A percentile compares a stretch with the other conserved stretches of the same genome.
These are phyloP conservation scores for Habropoda laboriosa DNA, from an alignment of 1,140 invertebrate species.

Conservation along the genomic window DNA sequence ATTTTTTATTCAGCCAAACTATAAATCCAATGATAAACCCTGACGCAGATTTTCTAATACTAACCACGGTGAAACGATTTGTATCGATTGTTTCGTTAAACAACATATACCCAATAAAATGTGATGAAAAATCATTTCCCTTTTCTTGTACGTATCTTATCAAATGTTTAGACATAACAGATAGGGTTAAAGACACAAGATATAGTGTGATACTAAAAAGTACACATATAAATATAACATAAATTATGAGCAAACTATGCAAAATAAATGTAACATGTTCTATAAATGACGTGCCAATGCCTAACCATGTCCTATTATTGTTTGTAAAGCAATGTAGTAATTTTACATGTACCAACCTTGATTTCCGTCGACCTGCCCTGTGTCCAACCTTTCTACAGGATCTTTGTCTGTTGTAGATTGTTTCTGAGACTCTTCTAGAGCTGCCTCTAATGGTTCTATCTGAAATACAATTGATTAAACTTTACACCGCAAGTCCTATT, in stretches of 20 bases:
- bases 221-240: background rate
- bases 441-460: constrained; percentile 75
- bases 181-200: background rate
- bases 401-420: constrained; percentile 64
- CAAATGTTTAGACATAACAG: background rate
- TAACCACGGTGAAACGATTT: background rate
- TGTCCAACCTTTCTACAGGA: constrained; percentile 66
- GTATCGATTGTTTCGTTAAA: background rate
- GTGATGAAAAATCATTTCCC: background rate
- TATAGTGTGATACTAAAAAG: background rate
- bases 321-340: background rate
- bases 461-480: constrained; percentile 48
- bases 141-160: background rate
- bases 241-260: constrained; percentile 10
- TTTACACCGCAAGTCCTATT: background rate
- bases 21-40: background rate
- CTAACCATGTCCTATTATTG: background rate
- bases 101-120: background rate
- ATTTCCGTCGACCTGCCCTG: constrained; percentile 66
- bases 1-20: background rate
- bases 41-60: background rate
- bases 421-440: constrained; percentile 69
- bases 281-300: background rate
- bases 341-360: constrained; percentile 67
- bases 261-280: constrained; percentile 1